A percentile compares a stretch with the other conserved stretches of the same genome.
Conservation (phyloP, 2,113 vertebrate species). For the Cyanoramphus novaezelandiae region DNA sequence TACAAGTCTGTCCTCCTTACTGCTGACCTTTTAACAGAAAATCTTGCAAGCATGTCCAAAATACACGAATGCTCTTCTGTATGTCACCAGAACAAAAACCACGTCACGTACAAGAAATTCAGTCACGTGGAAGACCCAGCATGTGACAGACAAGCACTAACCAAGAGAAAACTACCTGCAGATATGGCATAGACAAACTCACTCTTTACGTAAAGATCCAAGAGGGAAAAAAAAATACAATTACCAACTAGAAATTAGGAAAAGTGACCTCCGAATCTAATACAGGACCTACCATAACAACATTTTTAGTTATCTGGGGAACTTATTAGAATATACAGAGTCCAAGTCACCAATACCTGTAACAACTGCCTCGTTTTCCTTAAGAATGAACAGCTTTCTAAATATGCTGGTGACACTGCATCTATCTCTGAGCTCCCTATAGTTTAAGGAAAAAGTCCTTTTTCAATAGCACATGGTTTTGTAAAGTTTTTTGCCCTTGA, state of each 20-base stretch:
- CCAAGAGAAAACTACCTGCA: background rate
- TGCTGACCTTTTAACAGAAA: background rate
- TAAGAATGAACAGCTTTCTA: background rate
- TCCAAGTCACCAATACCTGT: background rate
- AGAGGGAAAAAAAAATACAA: background rate
- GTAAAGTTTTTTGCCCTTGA: constrained; percentile 58
- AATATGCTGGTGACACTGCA: constrained; percentile 46
- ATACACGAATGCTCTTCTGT: background rate
- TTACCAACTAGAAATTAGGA: background rate
- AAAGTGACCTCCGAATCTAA: background rate
- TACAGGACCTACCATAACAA: background rate
- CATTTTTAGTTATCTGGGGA: background rate
- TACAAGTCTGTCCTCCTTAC: background rate
- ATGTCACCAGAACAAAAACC: background rate
- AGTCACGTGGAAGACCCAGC: background rate
- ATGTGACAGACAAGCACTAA: background rate
- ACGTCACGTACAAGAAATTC: background rate
- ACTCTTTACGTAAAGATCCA: background rate
- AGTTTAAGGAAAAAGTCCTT: constrained; percentile 44
- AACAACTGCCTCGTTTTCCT: background rate
- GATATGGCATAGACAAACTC: background rate
- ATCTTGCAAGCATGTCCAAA: background rate
- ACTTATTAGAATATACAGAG: background rate
- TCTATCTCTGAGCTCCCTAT: constrained; percentile 5
- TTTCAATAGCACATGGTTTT: constrained; percentile 62